Base-by-base conservation (phyloP, 2,888 invertebrate genomes). In the Mesoligia furuncula region DNA sequence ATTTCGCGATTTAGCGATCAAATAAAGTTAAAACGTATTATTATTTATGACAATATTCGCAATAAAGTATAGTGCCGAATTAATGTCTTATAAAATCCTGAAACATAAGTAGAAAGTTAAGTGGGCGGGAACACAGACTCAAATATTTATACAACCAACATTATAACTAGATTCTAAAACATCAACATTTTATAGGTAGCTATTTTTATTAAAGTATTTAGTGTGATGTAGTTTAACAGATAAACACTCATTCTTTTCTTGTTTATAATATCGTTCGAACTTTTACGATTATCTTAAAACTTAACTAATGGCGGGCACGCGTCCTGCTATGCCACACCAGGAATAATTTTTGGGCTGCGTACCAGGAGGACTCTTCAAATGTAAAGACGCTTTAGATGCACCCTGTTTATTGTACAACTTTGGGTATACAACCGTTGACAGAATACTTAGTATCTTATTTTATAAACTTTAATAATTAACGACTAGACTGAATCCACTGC, bases 21-120 rank as follows among this genome's bases (percentile, higher is more conserved):
- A 48, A 48, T 15, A 17, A 48, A 48, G 72, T 72, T 45, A 36
- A 31, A 20, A 61, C 9, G 20, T 17, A 36, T 59, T 71, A 51
- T 71, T 72, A 13, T 24, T 66, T 59, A 78, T 51, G 24, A 17
- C 24, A 59, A 79, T 36, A 54, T 79, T 68, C 15, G 13, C 36
- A 74, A 75, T 69, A 45, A 67, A 67, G 11, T 27, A 27, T 17
- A 59, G 36, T 45, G 15, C n/a, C 11, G 15, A 36, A 9, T 54
- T n/a, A 17, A 48, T 48, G 24, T 57, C 45, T 74, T 61, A 42
- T 42, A 51, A 24, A 64, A 51, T 24, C 9, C 13, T 42, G 9
- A 65, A 65, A 75, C 36, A 69, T 42, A 75, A 64, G 27, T 13
- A 17, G 51, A 80, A 80, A 75, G 51, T 51, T 65, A 3, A 6